Percentiles rank a stretch among this genome's conserved stretches.
phyloP scores from a whole-genome alignment of 2,113 vertebrate genomes.

The Cacatua alba region DNA sequence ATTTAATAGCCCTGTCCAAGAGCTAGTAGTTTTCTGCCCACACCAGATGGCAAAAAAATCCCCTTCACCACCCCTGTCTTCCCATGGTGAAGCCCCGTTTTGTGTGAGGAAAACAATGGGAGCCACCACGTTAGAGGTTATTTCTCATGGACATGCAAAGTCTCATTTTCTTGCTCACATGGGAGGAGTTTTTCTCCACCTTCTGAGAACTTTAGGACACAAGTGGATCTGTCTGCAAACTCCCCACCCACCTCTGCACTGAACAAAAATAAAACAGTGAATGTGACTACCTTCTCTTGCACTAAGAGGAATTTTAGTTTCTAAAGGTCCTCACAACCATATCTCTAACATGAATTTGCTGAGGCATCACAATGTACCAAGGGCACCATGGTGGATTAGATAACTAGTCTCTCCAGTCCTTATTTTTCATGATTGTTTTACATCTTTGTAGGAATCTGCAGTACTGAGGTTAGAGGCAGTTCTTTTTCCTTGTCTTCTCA shows the following conservation, averaged over 20 bases:
- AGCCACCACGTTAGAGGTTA: not conserved
- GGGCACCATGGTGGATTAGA: not conserved
- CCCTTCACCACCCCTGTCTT: not conserved
- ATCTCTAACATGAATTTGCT: not conserved
- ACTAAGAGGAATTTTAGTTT: not conserved
- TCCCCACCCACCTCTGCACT: not conserved
- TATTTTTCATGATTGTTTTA: not conserved
- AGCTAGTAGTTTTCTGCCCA: not conserved
- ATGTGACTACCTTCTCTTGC: not conserved
- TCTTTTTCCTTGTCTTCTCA: not conserved
- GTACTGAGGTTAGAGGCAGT: not conserved
- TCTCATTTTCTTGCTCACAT: not conserved
- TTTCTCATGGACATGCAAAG: not conserved
- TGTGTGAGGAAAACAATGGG: fast-evolving
- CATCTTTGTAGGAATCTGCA: not conserved
- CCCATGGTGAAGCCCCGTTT: not conserved
- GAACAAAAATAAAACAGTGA: not conserved
- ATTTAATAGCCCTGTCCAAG: not conserved
- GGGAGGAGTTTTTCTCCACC: not conserved
- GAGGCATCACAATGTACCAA: fast-evolving
- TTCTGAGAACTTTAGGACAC: not conserved
- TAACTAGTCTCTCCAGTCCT: not conserved
- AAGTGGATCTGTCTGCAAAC: not conserved
- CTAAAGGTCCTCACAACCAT: not conserved
- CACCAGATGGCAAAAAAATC: not conserved